Base-by-base conservation (phyloP, 2,888 invertebrate species). In the Clusia tigrina region DNA sequence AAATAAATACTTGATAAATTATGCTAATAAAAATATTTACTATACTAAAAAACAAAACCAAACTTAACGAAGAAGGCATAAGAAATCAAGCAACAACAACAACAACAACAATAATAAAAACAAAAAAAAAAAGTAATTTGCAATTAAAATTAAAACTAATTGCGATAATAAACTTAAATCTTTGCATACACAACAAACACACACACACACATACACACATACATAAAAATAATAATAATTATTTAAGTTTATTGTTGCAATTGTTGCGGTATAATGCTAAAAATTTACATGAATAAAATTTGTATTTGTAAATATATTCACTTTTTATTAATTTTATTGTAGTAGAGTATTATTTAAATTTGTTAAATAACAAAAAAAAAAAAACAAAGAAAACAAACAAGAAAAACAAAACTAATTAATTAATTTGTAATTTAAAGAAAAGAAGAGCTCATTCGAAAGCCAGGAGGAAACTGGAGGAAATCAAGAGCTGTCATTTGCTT, bases 321-420 rank as follows among this genome's bases (percentile, higher is more conserved):
- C n/a, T 42, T 42, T n/a, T 62, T 62, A 54, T 48, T 56, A 60
- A 25, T 57, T 54, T 56, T 42, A n/a, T n/a, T n/a, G n/a, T n/a
- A n/a, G n/a, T n/a, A n/a, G n/a, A n/a, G n/a, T n/a, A n/a, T 64
- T 57, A 70, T 59, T 66, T 66, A 54, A 64, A 63, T 60, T 48
- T 60, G 63, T 54, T 54, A 60, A 37, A 66, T 65, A 60, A 52
- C 32, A 71, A 59, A 58, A 52, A 37, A 2, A 51, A 56, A 54
- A 55, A 62, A 17, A 23, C 52, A 64, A 62, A 65, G 62, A 46
- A 58, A 62, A 52, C 32, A 62, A 18, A 66, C 57, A 51, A 56
- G 38, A 56, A 20, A 58, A 54, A 58, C 62, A 55, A 54, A 58
- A 64, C 67, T 67, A 69, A 68, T 65, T 67, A 70, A 69, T 70